Evolutionary conservation across 2,888 invertebrate genomes (phyloP).

Genomic region (Cremastinae sp.): DNA sequence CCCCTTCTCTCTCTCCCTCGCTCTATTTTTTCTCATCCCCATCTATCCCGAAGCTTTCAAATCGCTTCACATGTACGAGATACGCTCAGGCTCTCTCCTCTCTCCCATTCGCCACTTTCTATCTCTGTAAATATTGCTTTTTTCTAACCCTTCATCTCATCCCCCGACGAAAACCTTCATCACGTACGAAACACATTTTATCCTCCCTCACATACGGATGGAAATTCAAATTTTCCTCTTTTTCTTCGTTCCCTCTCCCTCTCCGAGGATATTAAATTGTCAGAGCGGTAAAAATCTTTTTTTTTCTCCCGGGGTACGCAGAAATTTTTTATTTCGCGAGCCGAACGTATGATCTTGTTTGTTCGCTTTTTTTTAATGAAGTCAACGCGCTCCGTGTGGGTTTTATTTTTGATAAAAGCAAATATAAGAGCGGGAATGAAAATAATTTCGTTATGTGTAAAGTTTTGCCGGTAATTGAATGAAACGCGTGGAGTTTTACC

Average conservation of each 20-base stretch:
- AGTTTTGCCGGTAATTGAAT: no score
- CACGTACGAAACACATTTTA: constrained; percentile 36
- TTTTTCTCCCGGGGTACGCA: no score
- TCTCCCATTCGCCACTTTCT: not conserved
- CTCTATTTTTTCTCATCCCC: constrained; percentile 1
- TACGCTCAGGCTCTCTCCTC: not conserved
- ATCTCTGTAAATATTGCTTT: constrained; percentile 9
- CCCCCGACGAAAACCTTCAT: constrained; percentile 16
- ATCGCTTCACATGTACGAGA: constrained; percentile 5
- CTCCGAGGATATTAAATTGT: no score
- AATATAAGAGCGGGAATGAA: no score
- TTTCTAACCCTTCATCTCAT: not conserved
- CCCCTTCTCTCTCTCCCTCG: not conserved
- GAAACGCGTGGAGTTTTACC: no score
- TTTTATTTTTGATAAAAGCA: no score
- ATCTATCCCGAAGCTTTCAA: constrained; percentile 2
- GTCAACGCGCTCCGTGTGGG: no score
- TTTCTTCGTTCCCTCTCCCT: constrained; percentile 1
- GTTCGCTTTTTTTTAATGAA: no score
- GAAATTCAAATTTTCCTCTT: constrained; percentile 16
- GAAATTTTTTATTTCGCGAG: no score
- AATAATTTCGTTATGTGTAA: no score
- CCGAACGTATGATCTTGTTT: no score
- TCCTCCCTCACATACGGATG: not conserved
- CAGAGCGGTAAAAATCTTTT: no score